phyloP scores from a whole-genome alignment of 30 jellyfish, hydroid and myxozoan genomes.

The Hydra vulgaris region DNA sequence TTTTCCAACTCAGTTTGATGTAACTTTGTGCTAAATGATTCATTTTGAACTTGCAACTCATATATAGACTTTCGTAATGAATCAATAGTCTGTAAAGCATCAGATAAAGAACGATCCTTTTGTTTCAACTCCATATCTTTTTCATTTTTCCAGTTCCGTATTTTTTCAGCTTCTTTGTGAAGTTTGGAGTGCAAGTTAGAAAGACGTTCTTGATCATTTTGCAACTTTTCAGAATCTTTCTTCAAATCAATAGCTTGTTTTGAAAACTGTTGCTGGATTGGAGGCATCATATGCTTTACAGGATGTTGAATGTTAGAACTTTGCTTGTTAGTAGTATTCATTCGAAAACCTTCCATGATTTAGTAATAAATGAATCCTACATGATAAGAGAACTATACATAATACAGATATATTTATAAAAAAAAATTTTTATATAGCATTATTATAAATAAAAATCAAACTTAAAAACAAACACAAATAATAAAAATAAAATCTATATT shows the following conservation, averaged over 20 bases:
- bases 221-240: slow-evolving; percentile 40
- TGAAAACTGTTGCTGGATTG: slow-evolving; percentile 40
- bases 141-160: slow-evolving; percentile 71
- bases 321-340: neutral
- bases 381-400: neutral
- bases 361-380: neutral
- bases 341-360: neutral
- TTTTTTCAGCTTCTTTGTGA: slow-evolving; percentile 92
- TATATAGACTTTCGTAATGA: slow-evolving; percentile 71
- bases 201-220: slow-evolving; percentile 46
- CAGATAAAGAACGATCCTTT: slow-evolving; percentile 62
- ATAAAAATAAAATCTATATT: too few relatives aligned
- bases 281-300: neutral
- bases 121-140: slow-evolving; percentile 70
- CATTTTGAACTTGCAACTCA: slow-evolving; percentile 81
- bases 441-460: too few relatives aligned
- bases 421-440: neutral
- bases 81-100: slow-evolving; percentile 69
- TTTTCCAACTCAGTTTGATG: slow-evolving; percentile 60
- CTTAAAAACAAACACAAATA: too few relatives aligned
- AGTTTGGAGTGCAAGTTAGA: slow-evolving; percentile 60
- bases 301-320: neutral
- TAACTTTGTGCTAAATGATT: slow-evolving; percentile 50
- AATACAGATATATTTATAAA: too few relatives aligned
- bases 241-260: slow-evolving; percentile 45